Percentiles rank a stretch among this genome's conserved stretches.
Conservation (phyloP, 2,113 vertebrate species). For the Chionis minor region DNA sequence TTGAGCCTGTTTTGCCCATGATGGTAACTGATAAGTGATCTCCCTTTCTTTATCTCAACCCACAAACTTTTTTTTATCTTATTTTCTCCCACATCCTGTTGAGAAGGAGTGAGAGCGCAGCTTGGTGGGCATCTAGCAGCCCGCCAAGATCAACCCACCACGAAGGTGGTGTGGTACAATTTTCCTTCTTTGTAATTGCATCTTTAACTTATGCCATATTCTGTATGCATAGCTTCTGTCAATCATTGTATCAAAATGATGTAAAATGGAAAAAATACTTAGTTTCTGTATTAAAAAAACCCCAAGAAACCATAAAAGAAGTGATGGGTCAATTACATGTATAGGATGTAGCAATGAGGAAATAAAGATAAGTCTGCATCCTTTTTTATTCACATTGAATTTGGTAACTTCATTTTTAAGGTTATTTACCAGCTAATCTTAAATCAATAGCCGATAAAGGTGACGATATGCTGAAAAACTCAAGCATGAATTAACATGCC, state of each 20-base stretch:
- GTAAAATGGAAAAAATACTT: neutral
- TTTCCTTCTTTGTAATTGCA: neutral
- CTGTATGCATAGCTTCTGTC: neutral
- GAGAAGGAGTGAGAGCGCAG: neutral
- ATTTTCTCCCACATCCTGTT: fast-evolving
- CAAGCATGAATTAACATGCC: neutral
- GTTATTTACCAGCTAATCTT: neutral
- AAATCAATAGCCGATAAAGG: neutral
- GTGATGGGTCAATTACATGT: fast-evolving
- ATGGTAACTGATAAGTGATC: neutral
- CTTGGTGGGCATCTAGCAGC: neutral
- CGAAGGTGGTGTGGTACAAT: fast-evolving
- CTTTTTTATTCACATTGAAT: neutral
- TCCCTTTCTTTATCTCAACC: neutral
- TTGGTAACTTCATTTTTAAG: neutral
- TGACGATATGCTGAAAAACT: neutral
- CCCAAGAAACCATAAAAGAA: fast-evolving
- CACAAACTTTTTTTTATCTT: neutral
- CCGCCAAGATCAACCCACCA: neutral
- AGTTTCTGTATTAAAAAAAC: neutral
- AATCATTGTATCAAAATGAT: neutral
- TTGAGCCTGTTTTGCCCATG: neutral
- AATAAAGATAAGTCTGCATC: neutral
- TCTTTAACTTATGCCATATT: neutral
- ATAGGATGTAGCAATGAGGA: neutral